phyloP scores from a whole-genome alignment of 1,140 invertebrate species.

The Latrodectus geometricus region DNA sequence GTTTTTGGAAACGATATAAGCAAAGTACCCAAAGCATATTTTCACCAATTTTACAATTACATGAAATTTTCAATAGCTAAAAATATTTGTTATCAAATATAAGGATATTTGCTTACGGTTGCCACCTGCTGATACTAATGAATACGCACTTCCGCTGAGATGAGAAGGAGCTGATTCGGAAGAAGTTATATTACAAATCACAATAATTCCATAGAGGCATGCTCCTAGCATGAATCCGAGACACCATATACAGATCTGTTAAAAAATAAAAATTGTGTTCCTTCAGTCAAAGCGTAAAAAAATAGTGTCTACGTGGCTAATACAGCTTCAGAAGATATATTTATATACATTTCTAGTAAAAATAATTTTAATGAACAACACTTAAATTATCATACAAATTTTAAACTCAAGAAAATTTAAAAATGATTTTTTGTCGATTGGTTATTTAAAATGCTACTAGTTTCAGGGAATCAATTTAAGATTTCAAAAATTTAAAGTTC shows the following conservation, averaged over 20 bases:
- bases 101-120: constrained; percentile 68
- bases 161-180: constrained; percentile 69
- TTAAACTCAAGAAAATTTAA: no score
- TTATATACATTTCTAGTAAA: not conserved
- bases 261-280: not conserved
- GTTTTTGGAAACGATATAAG: no score
- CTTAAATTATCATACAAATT: no score
- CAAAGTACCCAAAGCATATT: no score
- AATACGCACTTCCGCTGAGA: constrained; percentile 70
- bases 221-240: constrained; percentile 69
- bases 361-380: not conserved
- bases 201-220: constrained; percentile 69
- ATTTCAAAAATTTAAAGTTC: no score
- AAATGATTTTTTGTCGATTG: no score
- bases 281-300: not conserved
- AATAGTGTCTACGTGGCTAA: no score
- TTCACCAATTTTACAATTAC: no score
- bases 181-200: constrained; percentile 69
- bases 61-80: no score
- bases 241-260: constrained; percentile 66
- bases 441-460: no score
- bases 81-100: not conserved
- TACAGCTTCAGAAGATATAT: not conserved
- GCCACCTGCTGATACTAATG: constrained; percentile 69
- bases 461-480: no score